Evolutionary conservation across 2,888 invertebrate genomes (phyloP).

Genomic region (Alloplasta piceator): DNA sequence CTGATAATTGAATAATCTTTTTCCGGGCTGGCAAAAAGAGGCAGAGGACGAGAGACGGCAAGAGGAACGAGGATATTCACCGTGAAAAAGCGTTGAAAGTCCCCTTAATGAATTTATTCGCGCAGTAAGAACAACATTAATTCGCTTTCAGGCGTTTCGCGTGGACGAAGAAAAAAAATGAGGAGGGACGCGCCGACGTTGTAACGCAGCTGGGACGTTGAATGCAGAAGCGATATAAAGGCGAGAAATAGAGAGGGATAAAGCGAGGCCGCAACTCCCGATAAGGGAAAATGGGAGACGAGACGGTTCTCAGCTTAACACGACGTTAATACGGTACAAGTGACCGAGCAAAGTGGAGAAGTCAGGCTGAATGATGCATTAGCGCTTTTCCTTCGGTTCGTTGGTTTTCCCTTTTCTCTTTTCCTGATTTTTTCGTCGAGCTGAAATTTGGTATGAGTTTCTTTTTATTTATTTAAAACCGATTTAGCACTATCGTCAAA

Average conservation of each 20-base stretch:
- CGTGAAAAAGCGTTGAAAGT: slow-evolving; percentile 48
- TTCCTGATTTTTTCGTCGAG: slow-evolving; percentile 12
- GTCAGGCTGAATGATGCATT: slow-evolving; percentile 62
- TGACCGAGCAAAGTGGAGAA: slow-evolving; percentile 42
- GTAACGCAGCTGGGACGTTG: slow-evolving; percentile 34
- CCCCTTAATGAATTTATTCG: slow-evolving; percentile 63
- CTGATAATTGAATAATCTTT: slow-evolving; percentile 63
- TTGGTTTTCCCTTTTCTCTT: slow-evolving; percentile 25
- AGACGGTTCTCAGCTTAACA: slow-evolving; percentile 43
- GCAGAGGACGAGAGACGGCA: background rate
- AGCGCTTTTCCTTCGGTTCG: slow-evolving; percentile 53
- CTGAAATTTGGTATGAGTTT: slow-evolving; percentile 17
- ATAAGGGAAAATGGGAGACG: slow-evolving; percentile 41
- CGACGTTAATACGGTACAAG: slow-evolving; percentile 54
- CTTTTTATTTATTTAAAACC: slow-evolving; percentile 21
- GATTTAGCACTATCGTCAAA: background rate
- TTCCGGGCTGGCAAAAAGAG: slow-evolving; percentile 30
- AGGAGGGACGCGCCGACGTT: slow-evolving; percentile 5
- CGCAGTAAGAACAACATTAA: slow-evolving; percentile 60
- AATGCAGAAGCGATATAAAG: slow-evolving; percentile 29
- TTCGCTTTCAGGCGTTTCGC: slow-evolving; percentile 57
- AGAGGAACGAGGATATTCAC: slow-evolving; percentile 3
- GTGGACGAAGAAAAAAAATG: slow-evolving; percentile 15
- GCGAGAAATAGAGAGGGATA: slow-evolving; percentile 17
- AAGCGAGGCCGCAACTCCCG: slow-evolving; percentile 35